Evolutionary conservation across 2,888 invertebrate genomes (phyloP).

Genomic region (Napeogenes sylphis): DNA sequence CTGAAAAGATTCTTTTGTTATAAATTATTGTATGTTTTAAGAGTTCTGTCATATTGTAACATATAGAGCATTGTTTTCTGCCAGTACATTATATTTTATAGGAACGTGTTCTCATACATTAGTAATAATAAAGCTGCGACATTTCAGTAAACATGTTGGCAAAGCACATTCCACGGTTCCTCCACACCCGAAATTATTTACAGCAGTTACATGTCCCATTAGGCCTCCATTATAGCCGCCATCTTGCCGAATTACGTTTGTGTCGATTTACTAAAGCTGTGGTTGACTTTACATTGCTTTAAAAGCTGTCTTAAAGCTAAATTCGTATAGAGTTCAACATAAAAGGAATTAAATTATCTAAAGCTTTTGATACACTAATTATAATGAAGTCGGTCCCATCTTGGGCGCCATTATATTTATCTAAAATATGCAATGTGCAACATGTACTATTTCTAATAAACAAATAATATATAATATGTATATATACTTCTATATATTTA

Average conservation of each 20-base stretch:
- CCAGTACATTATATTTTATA: too few species aligned
- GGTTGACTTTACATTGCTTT: slow-evolving; percentile 25
- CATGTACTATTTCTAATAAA: too few species aligned
- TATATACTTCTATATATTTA: too few species aligned
- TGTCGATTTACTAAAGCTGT: slow-evolving; percentile 23
- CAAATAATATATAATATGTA: too few species aligned
- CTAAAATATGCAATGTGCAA: too few species aligned
- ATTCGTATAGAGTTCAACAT: neutral
- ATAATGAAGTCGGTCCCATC: too few species aligned
- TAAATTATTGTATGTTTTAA: too few species aligned
- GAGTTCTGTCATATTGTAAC: too few species aligned
- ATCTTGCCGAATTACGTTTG: slow-evolving; percentile 51
- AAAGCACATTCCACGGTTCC: slow-evolving; percentile 14
- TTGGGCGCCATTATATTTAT: too few species aligned
- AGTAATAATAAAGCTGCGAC: slow-evolving; percentile 15
- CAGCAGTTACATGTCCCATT: slow-evolving; percentile 52
- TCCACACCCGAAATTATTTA: slow-evolving; percentile 27
- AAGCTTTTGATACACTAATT: too few species aligned
- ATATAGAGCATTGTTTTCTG: too few species aligned
- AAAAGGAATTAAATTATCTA: neutral
- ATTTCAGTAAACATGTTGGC: slow-evolving; percentile 20
- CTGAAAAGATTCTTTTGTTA: too few species aligned
- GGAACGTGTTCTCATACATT: slow-evolving; percentile 12
- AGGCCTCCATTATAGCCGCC: slow-evolving; percentile 50
- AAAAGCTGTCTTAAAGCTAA: slow-evolving; percentile 22